Percentiles rank a stretch among this genome's conserved stretches.
These are phyloP conservation scores for Furcifer pardalis DNA, from an alignment of 2,797 vertebrate species.

Conservation along the genomic window DNA sequence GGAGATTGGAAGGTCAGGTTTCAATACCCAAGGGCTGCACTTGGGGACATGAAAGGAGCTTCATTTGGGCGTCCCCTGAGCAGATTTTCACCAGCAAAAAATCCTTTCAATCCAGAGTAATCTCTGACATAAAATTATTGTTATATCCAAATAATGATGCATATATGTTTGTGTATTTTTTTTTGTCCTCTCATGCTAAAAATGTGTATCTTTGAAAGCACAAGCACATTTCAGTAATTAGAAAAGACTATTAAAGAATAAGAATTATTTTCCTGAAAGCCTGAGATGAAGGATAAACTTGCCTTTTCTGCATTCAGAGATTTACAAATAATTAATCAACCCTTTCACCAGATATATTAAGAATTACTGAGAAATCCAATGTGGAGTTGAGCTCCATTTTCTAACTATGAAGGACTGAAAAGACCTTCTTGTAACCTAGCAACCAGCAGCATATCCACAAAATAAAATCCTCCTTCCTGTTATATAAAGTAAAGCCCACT, in stretches of 20 bases:
- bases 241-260: slow-evolving; percentile 64
- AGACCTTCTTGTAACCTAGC: slow-evolving; percentile 74
- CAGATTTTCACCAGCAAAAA: too few relatives aligned
- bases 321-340: slow-evolving; percentile 66
- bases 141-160: slow-evolving; percentile 52
- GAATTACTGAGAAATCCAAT: slow-evolving; percentile 61
- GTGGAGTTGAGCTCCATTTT: slow-evolving; percentile 68
- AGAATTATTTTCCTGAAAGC: slow-evolving; percentile 63
- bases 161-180: slow-evolving; percentile 59
- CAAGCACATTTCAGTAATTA: slow-evolving; percentile 71
- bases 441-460: slow-evolving; percentile 67
- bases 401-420: slow-evolving; percentile 52
- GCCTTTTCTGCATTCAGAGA: slow-evolving; percentile 72
- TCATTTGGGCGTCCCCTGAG: too few relatives aligned
- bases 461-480: slow-evolving; percentile 60
- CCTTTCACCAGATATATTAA: slow-evolving; percentile 33
- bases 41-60: too few relatives aligned
- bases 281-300: slow-evolving; percentile 44
- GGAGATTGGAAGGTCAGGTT: too few relatives aligned
- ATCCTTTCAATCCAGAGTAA: too few relatives aligned
- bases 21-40: too few relatives aligned
- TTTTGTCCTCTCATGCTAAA: slow-evolving; percentile 70
- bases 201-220: slow-evolving; percentile 64
- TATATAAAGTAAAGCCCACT: slow-evolving; percentile 55
- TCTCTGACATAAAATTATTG: too few relatives aligned